Evolutionary conservation across 2,113 vertebrate genomes (phyloP).

Genomic region (Sula dactylatra): DNA sequence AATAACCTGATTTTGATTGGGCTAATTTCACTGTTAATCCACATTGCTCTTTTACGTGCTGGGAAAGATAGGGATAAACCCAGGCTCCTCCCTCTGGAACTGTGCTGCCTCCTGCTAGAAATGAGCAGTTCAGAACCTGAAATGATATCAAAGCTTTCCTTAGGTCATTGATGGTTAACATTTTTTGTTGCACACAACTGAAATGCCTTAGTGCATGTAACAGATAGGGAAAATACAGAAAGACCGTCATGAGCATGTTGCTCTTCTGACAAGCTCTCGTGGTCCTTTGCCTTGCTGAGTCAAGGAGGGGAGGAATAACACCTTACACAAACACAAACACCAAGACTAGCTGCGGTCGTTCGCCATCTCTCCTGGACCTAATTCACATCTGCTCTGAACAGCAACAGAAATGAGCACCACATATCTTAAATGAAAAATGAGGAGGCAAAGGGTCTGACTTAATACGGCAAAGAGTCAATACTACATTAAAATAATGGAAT

Average conservation of each 20-base stretch:
- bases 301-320: not conserved
- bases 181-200: not conserved
- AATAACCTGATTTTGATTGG: not conserved
- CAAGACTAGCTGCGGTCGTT: not conserved
- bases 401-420: not conserved
- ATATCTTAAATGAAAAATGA: not conserved
- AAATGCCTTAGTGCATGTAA: fast-evolving
- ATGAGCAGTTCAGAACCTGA: not conserved
- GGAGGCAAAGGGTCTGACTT: not conserved
- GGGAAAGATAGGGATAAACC: not conserved
- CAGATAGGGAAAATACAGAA: not conserved
- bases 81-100: not conserved
- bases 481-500: not conserved
- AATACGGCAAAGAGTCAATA: not conserved
- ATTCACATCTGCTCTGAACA: not conserved
- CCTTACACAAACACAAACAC: not conserved
- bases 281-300: not conserved
- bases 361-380: not conserved
- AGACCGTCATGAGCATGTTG: fast-evolving
- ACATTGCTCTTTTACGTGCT: not conserved
- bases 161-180: not conserved
- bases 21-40: not conserved
- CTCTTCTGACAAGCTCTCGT: not conserved
- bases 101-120: not conserved
- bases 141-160: not conserved